A percentile compares a stretch with the other conserved stretches of the same genome.
These are phyloP conservation scores for Tympanoctomys barrerae DNA, from an alignment of 2,797 vertebrate species.

Conservation along the genomic window DNA sequence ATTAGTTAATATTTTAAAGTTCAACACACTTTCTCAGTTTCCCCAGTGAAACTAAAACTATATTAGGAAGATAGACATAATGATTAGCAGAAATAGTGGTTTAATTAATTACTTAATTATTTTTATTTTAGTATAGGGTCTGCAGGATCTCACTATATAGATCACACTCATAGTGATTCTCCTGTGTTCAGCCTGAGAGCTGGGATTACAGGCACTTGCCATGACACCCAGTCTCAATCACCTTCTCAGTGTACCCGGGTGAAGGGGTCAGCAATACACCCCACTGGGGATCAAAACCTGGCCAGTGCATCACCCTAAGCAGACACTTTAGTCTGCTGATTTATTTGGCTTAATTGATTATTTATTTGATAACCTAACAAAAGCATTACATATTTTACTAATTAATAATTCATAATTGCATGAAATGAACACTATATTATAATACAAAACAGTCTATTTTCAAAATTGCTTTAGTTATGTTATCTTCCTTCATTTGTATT, in stretches of 20 bases:
- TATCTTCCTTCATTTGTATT: not conserved
- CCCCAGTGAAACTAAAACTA: slow-evolving; percentile 34
- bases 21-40: not conserved
- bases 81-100: not conserved
- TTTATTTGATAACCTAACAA: not conserved
- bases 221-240: no score
- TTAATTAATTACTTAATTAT: not conserved
- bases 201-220: no score
- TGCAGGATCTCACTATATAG: no score
- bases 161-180: no score
- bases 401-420: not conserved
- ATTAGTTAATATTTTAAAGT: slow-evolving; percentile 1
- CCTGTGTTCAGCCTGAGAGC: no score
- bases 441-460: not conserved
- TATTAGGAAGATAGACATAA: not conserved
- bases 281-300: no score
- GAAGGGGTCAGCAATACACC: no score
- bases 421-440: not conserved
- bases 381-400: not conserved
- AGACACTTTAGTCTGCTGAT: no score
- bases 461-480: not conserved
- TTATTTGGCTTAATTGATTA: not conserved
- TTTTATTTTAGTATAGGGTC: no score
- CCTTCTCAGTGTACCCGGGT: no score
- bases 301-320: no score